phyloP scores from a whole-genome alignment of 2,888 invertebrate genomes.

The Abrostola triplasia region DNA sequence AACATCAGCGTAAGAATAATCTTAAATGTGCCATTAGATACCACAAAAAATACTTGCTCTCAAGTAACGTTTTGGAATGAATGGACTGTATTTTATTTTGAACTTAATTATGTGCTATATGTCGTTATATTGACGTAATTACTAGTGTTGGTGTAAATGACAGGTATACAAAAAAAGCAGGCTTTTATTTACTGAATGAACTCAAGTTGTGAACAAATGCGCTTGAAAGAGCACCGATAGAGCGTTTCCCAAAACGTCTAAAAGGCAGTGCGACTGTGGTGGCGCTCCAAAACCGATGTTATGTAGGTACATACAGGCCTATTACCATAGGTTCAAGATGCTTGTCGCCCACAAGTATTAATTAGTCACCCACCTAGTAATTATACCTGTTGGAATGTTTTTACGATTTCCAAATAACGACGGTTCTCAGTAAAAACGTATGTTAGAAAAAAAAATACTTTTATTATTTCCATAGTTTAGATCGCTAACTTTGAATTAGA shows the following conservation, averaged over 20 bases:
- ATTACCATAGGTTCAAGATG: not conserved
- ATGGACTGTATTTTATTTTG: too few relatives aligned
- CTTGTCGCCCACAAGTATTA: not conserved
- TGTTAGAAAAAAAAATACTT: not conserved
- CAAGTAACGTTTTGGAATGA: too few relatives aligned
- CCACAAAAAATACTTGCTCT: not conserved
- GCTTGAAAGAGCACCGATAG: not conserved
- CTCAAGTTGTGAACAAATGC: not conserved
- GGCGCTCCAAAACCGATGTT: not conserved
- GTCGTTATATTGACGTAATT: too few relatives aligned
- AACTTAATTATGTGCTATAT: too few relatives aligned
- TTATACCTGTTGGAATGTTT: not conserved
- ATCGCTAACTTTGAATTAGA: too few relatives aligned
- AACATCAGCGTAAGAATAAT: constrained; percentile 8
- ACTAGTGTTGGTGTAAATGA: too few relatives aligned
- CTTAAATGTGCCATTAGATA: constrained; percentile 5
- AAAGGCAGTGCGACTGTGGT: not conserved
- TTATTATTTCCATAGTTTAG: not conserved
- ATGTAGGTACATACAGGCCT: not conserved
- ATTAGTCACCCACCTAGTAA: constrained; percentile 6
- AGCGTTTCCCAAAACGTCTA: not conserved
- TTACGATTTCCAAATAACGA: not conserved
- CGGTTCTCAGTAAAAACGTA: not conserved
- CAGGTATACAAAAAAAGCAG: too few relatives aligned
- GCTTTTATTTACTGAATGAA: not conserved